Percentiles rank a stretch among this genome's conserved stretches.
phyloP scores from a whole-genome alignment of 2,888 invertebrate species.

The Diarsia rubi region DNA sequence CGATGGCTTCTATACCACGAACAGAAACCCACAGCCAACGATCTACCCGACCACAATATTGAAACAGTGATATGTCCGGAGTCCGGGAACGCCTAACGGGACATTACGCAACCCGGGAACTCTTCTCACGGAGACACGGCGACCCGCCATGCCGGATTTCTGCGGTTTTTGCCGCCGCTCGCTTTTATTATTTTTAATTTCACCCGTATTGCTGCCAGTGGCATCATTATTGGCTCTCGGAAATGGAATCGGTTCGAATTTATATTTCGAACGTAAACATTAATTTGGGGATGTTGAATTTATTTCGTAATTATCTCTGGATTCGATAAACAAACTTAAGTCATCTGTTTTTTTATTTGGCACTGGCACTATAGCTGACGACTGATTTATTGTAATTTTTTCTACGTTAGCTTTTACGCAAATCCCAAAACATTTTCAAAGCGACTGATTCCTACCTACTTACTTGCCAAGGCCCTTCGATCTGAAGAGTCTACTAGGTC shows the following conservation, averaged over 20 bases:
- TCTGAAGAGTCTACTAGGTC: neutral
- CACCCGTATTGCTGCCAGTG: constrained; percentile 48
- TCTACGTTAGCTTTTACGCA: neutral
- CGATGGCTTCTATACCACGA: neutral
- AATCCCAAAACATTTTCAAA: neutral
- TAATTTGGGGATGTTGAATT: constrained; percentile 40
- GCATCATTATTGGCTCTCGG: constrained; percentile 46
- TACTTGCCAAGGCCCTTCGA: neutral
- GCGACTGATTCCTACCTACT: no score
- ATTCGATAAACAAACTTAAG: constrained; percentile 14
- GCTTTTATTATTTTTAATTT: constrained; percentile 59
- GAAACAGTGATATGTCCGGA: constrained; percentile 65
- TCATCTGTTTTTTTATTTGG: constrained; percentile 11
- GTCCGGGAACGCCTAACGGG: constrained; percentile 66
- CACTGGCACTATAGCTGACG: neutral
- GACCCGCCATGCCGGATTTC: constrained; percentile 39
- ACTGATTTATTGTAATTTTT: neutral
- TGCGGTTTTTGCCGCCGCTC: constrained; percentile 58
- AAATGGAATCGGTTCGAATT: constrained; percentile 50
- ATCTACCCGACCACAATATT: constrained; percentile 54
- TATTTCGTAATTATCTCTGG: constrained; percentile 36
- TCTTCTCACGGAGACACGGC: constrained; percentile 64
- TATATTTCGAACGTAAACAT: constrained; percentile 47
- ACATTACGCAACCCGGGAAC: constrained; percentile 43
- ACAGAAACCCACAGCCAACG: neutral